Evolutionary conservation across 2,888 invertebrate species (phyloP), one percentile per base, ranked within the genome.

Genomic region (Andrena flavipes): DNA sequence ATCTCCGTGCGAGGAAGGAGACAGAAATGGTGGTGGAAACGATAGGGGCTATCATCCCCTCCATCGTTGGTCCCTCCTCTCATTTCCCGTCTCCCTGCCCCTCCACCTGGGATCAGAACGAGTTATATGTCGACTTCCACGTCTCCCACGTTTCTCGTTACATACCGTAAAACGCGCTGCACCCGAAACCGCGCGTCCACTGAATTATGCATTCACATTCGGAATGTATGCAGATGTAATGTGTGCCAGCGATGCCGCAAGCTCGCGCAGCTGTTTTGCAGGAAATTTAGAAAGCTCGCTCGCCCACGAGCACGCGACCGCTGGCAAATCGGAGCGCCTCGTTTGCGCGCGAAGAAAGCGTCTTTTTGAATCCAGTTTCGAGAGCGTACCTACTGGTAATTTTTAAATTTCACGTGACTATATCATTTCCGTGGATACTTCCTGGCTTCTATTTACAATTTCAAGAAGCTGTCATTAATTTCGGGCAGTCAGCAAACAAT

Each of bases 161-260:
- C 64, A 51, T 48, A 29, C 56, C 59, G 35, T 4, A 20, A 67
- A 51, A 42, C 68, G 48, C 35, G 64, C 51, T 26, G 20, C 16
- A 30, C 60, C 70, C 56, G 65, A 73, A 74, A 80, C 75, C 74
- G 78, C 60, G 30, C 68, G 74, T 72, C 35, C 62, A 29, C 76
- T 78, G 78, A 86, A 87, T 87, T 80, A 86, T 80, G 70, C 64
- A 85, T 86, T 69, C 56, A 8, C 71, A 75, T 78, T 73, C 10
- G 48, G 26, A 72, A 59, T 67, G 29, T 33, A 65, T 54, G 76
- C 54, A 48, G 29, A 60, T 64, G 64, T 49, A 30, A 73, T 51
- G 64, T 64, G 70, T 30, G 69, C 16, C 63, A 48, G 16, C 23
- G n/a, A 6, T 33, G 33, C 23, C 33, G 60, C 33, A 13, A 70